Base-by-base conservation (phyloP, 2,113 vertebrate species). In the Cyphomyrus discorhynchus region DNA sequence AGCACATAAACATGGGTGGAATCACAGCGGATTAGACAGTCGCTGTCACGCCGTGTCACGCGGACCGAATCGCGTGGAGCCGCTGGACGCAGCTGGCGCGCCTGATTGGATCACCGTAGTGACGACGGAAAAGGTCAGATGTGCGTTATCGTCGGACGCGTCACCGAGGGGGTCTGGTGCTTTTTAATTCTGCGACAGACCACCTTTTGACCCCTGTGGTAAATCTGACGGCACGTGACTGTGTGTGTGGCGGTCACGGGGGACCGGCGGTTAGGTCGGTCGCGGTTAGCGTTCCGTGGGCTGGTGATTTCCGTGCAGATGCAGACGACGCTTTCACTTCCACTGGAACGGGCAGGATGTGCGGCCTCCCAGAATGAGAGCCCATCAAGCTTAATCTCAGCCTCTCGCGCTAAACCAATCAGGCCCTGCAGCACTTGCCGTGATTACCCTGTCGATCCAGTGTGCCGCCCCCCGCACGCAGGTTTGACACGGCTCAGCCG, bases 401-500 rank as follows among this genome's bases (percentile, higher is more conserved):
- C 39, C 42, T 83, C 31, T 35, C 17, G 6, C 24, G 1, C 17
- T 87, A 56, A 87, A 88, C 31, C 31, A 88, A 13, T 66, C 21
- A 17, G 80, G 52, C 46, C n/a, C 19, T 15, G 80, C 21, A 31
- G 39, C 21, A 31, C 39, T 89, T 10, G 52, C 35, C 3, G 39
- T 89, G 77, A 47, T 85, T 89, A 89, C 77, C 27, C 39, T 58
- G 50, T 31, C 6, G 50, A 58, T 89, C 35, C 89, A 13, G 89
- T 10, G 31, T 87, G 85, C 85, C 46, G 7, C 39, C 39, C 42
- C 53, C 10, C 17, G 21, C 10, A 10, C 2, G 2, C 47, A 53
- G 49, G 11, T 53, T 53, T 35, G 31, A 45, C 49, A 6, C 11
- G 39, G 49, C 46, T 86, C 45, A 31, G 46, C 83, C 46, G 11